phyloP scores from a whole-genome alignment of 2,888 invertebrate species.

The Cosmorhoe ocellata region DNA sequence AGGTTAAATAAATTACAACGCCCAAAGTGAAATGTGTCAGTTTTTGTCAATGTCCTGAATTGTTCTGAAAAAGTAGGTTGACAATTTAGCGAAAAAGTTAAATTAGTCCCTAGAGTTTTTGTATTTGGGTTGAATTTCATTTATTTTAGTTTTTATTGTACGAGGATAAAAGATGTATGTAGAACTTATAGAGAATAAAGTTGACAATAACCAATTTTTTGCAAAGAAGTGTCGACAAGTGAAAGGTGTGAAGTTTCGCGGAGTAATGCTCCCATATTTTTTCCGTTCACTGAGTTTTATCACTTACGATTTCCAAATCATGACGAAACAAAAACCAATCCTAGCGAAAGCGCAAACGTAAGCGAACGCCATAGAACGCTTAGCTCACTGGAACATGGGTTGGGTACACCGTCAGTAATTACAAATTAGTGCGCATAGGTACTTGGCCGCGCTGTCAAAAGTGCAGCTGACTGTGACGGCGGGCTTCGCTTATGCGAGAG shows the following conservation, averaged over 20 bases:
- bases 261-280: too few species aligned
- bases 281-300: too few species aligned
- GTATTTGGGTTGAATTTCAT: not conserved
- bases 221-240: too few species aligned
- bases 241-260: too few species aligned
- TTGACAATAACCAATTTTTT: too few species aligned
- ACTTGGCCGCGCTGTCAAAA: constrained; percentile 54
- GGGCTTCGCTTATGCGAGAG: constrained; percentile 36
- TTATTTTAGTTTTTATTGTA: too few species aligned
- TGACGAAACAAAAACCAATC: not conserved
- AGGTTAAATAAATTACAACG: not conserved
- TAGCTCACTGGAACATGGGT: constrained; percentile 8
- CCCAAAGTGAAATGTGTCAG: not conserved
- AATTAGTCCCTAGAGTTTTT: not conserved
- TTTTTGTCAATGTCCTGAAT: not conserved
- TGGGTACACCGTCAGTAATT: constrained; percentile 50
- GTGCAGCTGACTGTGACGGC: constrained; percentile 55
- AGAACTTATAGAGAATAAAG: too few species aligned
- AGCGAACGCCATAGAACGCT: not conserved
- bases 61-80: not conserved
- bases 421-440: constrained; percentile 63
- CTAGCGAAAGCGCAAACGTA: constrained; percentile 4
- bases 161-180: too few species aligned
- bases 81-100: not conserved
- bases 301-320: too few species aligned